Conservation (phyloP, 2,797 vertebrate species). For the Smutsia temminckii region DNA sequence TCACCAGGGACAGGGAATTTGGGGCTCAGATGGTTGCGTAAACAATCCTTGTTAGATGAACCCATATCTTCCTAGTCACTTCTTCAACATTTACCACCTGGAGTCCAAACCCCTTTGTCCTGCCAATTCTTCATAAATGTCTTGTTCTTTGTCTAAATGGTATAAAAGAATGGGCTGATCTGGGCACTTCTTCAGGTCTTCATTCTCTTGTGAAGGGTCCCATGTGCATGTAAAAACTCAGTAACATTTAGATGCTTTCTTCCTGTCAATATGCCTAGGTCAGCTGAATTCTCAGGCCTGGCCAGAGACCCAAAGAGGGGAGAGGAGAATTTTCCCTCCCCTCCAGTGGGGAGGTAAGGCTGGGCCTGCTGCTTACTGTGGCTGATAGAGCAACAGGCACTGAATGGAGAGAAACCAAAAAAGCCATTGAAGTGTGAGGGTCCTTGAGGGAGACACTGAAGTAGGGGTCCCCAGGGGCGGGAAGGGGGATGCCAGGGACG, state of each 20-base stretch:
- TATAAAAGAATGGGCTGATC: background rate
- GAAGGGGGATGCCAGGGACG: fast-evolving
- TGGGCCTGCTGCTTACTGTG: fast-evolving
- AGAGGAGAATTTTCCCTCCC: background rate
- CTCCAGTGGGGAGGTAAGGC: too few relatives aligned
- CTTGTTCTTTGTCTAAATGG: background rate
- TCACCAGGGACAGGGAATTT: background rate
- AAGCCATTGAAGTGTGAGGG: background rate
- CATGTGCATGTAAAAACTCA: background rate
- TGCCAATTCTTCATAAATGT: background rate
- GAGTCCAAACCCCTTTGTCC: background rate
- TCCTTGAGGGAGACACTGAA: background rate
- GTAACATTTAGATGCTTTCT: too few relatives aligned
- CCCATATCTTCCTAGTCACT: too few relatives aligned
- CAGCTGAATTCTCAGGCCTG: background rate
- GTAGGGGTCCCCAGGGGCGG: background rate
- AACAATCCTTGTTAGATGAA: background rate
- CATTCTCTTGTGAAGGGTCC: background rate
- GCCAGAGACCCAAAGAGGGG: background rate
- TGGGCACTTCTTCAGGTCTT: background rate
- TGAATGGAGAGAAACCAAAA: background rate
- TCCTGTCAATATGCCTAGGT: background rate
- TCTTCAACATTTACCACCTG: background rate
- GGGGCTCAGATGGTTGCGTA: background rate
- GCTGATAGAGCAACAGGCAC: background rate